Percentiles rank a stretch among this genome's conserved stretches.
Conservation (phyloP, 1,140 invertebrate species). For the Macrotrachela quadricornifera region DNA sequence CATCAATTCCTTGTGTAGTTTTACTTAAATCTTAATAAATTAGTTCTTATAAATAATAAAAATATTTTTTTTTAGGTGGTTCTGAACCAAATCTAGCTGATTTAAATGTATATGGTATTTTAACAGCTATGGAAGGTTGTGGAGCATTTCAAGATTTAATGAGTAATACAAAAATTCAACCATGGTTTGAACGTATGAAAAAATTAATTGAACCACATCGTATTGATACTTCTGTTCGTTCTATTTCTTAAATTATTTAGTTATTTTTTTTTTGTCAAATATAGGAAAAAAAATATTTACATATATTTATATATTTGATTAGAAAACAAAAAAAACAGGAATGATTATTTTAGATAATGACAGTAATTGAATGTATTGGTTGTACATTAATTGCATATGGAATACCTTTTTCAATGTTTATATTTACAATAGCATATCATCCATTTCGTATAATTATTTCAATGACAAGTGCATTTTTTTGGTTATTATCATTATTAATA, state of each 20-base stretch:
- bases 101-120: constrained; percentile 68
- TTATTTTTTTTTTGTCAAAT: no score
- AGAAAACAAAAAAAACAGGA: no score
- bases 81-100: constrained; percentile 69
- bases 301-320: no score
- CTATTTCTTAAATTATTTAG: no score
- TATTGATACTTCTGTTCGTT: no score
- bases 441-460: constrained; percentile 77
- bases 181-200: constrained; percentile 35
- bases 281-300: no score
- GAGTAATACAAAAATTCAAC: constrained; percentile 45
- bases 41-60: no score
- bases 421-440: constrained; percentile 68
- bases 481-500: constrained; percentile 65
- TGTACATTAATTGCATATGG: constrained; percentile 77
- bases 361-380: constrained; percentile 73
- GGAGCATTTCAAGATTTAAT: constrained; percentile 60
- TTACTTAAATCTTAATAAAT: no score
- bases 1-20: no score
- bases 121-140: constrained; percentile 86
- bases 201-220: constrained; percentile 14
- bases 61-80: constrained; percentile 48
- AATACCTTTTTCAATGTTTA: constrained; percentile 64
- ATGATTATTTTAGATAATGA: no score
- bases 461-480: constrained; percentile 83